A percentile compares a stretch with the other conserved stretches of the same genome.
Evolutionary conservation across 2,113 vertebrate species (phyloP).

Genomic region (Sturnira hondurensis): DNA sequence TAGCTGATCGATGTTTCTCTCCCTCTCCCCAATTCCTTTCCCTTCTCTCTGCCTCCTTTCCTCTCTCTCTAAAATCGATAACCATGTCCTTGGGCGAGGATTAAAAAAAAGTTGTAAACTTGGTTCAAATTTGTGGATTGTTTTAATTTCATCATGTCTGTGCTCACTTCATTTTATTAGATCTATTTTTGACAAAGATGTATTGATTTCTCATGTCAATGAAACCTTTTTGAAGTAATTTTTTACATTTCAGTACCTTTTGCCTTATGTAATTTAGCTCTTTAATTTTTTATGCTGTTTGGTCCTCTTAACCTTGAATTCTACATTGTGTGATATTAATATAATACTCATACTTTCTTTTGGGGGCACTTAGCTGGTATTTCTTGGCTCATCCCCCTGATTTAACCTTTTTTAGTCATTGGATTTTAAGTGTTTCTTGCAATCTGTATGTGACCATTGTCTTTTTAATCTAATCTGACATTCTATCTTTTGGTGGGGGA

Average conservation of each 20-base stretch:
- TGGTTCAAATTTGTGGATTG: neutral
- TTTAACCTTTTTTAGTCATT: neutral
- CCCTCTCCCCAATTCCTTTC: too few species aligned
- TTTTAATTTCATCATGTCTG: neutral
- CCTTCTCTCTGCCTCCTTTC: too few species aligned
- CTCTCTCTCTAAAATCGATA: too few species aligned
- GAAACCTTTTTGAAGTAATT: neutral
- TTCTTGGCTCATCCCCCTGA: neutral
- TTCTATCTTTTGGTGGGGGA: neutral
- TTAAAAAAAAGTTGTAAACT: neutral
- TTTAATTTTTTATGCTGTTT: neutral
- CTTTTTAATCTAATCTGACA: neutral
- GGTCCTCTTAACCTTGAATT: neutral
- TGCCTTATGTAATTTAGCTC: neutral
- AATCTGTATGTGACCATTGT: neutral
- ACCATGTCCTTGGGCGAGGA: too few species aligned
- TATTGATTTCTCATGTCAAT: neutral
- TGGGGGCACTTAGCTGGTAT: neutral
- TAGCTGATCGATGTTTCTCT: too few species aligned
- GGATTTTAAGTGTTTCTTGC: neutral
- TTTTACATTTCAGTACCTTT: neutral
- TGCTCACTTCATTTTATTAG: slow-evolving; percentile 2
- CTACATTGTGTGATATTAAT: neutral
- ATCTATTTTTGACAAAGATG: neutral
- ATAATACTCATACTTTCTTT: neutral